Percentiles rank a stretch among this genome's conserved stretches.
Evolutionary conservation across 2,888 invertebrate genomes (phyloP).

Genomic region (Bibio marci): DNA sequence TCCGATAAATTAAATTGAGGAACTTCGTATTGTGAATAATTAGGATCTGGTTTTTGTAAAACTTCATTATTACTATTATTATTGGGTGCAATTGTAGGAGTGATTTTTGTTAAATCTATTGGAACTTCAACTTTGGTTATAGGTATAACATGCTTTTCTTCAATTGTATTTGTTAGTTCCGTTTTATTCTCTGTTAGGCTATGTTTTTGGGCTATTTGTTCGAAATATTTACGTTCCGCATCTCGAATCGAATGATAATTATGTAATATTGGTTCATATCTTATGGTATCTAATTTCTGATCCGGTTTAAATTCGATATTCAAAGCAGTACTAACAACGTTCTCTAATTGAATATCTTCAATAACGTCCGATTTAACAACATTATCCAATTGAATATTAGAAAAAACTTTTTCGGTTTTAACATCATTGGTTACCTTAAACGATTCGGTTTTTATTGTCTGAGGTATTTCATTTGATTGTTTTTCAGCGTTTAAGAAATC

Average conservation of each 20-base stretch:
- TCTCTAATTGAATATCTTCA: no score
- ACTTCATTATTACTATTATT: conserved; percentile 3
- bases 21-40: conserved; percentile 11
- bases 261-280: not conserved
- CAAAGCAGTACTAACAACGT: no score
- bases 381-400: no score
- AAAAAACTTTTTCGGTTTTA: not conserved
- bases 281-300: not conserved
- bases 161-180: not conserved
- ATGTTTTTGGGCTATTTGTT: not conserved
- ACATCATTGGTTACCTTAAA: not conserved
- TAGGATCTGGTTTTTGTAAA: conserved; percentile 1
- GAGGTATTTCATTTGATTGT: not conserved
- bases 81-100: conserved; percentile 7
- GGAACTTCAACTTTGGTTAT: no score
- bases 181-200: no score
- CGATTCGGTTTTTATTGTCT: not conserved
- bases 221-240: conserved; percentile 6
- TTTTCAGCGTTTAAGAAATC: not conserved
- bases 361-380: no score
- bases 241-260: conserved; percentile 5
- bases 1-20: conserved; percentile 11
- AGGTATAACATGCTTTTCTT: not conserved
- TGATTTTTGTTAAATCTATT: no score
- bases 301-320: not conserved